Conservation (phyloP, 2,797 vertebrate genomes). For the Neoniphon sammara region DNA sequence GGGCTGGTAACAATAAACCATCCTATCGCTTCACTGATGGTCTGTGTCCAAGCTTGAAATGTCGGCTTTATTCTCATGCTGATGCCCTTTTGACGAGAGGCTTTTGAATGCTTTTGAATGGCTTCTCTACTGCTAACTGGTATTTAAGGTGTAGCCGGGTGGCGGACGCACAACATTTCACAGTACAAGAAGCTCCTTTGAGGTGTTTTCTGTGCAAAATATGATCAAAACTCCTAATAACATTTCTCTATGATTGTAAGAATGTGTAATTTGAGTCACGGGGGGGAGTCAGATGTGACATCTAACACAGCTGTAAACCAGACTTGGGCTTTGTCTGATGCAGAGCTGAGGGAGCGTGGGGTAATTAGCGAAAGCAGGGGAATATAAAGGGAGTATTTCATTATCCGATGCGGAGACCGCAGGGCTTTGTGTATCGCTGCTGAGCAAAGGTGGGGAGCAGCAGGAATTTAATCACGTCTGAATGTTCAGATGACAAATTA, state of each 20-base stretch:
- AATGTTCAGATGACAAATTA: constrained; percentile 52
- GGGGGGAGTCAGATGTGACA: background rate
- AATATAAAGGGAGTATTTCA: constrained; percentile 17
- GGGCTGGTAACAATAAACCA: constrained; percentile 10
- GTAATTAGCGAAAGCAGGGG: constrained; percentile 28
- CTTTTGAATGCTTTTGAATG: constrained; percentile 16
- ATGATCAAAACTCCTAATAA: background rate
- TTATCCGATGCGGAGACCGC: constrained; percentile 10
- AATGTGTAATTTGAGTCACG: background rate
- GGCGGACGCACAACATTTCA: constrained; percentile 14
- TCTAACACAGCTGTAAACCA: constrained; percentile 10
- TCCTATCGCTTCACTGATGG: constrained; percentile 23
- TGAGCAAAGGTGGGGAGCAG: constrained; percentile 46
- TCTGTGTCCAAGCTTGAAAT: constrained; percentile 49
- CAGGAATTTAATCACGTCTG: constrained; percentile 55
- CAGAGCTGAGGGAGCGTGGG: constrained; percentile 7
- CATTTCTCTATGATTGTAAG: constrained; percentile 8
- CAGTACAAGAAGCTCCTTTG: background rate
- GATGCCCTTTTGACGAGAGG: constrained; percentile 19
- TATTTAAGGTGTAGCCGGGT: constrained; percentile 12
- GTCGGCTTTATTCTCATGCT: constrained; percentile 50
- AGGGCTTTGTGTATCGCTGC: constrained; percentile 13
- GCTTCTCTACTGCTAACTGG: background rate
- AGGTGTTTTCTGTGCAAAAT: constrained; percentile 1
- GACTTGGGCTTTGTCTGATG: constrained; percentile 18